Evolutionary conservation across 1,140 invertebrate genomes (phyloP).

Genomic region (Ectropis grisescens): DNA sequence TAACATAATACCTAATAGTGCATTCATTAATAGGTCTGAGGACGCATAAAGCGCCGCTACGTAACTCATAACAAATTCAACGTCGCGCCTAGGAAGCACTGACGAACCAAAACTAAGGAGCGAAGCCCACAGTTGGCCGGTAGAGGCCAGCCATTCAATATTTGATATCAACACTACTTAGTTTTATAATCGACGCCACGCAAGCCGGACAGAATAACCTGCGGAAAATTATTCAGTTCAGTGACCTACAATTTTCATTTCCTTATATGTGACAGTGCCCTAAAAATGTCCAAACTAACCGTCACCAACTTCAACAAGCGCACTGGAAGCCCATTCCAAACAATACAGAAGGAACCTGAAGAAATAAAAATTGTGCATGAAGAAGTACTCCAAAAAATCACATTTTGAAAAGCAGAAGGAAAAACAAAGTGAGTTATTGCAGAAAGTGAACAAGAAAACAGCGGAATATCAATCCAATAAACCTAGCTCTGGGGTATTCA

Average conservation of each 20-base stretch:
- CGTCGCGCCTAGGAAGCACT: constrained; percentile 55
- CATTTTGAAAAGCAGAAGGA: constrained; percentile 43
- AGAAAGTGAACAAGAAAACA: constrained; percentile 53
- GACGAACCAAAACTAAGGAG: constrained; percentile 59
- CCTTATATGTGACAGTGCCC: constrained; percentile 15
- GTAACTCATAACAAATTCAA: constrained; percentile 55
- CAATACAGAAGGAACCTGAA: constrained; percentile 21
- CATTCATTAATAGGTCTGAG: no score
- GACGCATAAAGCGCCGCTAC: no score
- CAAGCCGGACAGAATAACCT: constrained; percentile 36
- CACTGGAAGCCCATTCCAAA: constrained; percentile 48
- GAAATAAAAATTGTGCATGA: constrained; percentile 27
- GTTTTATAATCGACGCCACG: constrained; percentile 33
- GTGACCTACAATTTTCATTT: constrained; percentile 29
- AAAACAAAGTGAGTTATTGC: constrained; percentile 44
- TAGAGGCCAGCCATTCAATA: constrained; percentile 34
- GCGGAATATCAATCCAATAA: constrained; percentile 54
- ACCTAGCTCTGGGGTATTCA: constrained; percentile 51
- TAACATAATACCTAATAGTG: no score
- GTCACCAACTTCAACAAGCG: constrained; percentile 51
- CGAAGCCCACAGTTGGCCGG: constrained; percentile 55
- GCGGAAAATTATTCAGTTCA: constrained; percentile 30
- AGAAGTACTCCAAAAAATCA: constrained; percentile 40
- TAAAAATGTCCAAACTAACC: constrained; percentile 48
- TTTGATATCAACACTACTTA: constrained; percentile 28